Evolutionary conservation across 2,797 vertebrate species (phyloP).

Genomic region (Rhincodon typus): DNA sequence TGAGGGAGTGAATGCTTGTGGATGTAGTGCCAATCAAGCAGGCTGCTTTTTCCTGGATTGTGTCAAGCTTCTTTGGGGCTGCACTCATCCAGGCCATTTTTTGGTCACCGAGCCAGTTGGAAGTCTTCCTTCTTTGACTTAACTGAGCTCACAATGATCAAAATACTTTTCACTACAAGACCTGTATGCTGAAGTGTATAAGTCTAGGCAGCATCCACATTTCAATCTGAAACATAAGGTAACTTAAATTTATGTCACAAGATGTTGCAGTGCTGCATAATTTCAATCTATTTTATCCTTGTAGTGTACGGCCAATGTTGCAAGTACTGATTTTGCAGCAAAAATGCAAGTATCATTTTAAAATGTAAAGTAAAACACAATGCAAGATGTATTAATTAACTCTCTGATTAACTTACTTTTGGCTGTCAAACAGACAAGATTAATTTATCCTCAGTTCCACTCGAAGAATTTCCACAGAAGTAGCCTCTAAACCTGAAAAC

Average conservation of each 20-base stretch:
- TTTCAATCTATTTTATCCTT: constrained; percentile 6
- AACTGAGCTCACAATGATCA: not conserved
- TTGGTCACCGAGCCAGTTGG: not conserved
- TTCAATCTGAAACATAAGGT: not conserved
- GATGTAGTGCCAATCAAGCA: no score
- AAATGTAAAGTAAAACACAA: not conserved
- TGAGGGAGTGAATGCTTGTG: no score
- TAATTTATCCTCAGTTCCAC: not conserved
- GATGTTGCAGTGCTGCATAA: not conserved
- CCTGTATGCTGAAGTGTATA: not conserved
- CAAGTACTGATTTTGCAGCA: not conserved
- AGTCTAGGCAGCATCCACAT: not conserved
- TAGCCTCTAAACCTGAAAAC: not conserved
- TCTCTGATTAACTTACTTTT: not conserved
- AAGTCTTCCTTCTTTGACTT: not conserved
- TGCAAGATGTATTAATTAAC: not conserved
- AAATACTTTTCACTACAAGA: not conserved
- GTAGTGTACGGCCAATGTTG: not conserved
- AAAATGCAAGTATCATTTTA: not conserved
- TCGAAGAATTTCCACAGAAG: not conserved
- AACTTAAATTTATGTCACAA: not conserved
- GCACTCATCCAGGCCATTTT: no score
- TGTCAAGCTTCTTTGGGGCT: no score
- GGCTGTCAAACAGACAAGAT: not conserved
- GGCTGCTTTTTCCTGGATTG: no score